phyloP scores from a whole-genome alignment of 92 coral and sea anemone genomes.

The Phymanthus crucifer region DNA sequence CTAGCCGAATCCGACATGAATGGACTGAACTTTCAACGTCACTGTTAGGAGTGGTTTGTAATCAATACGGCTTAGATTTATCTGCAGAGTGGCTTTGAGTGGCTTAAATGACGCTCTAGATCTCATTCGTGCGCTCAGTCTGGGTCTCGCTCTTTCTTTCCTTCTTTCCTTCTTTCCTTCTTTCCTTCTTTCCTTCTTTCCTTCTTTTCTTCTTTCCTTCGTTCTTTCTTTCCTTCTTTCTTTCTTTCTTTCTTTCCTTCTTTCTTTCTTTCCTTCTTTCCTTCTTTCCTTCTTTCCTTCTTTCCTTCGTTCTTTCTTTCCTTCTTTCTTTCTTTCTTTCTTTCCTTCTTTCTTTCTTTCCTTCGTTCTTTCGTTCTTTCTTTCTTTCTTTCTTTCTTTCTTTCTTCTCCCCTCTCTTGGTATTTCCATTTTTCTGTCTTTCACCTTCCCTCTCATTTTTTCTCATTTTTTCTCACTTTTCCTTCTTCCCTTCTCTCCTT shows the following conservation, averaged over 20 bases:
- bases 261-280: constrained; percentile 1
- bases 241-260: background rate
- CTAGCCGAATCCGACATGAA: too few species aligned
- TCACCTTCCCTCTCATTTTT: background rate
- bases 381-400: background rate
- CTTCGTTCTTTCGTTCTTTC: background rate
- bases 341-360: background rate
- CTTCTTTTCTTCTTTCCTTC: background rate
- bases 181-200: background rate
- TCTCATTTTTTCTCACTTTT: background rate
- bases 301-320: background rate
- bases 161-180: background rate
- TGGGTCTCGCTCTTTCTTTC: background rate
- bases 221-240: background rate
- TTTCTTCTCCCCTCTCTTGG: background rate
- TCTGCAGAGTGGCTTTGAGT: background rate
- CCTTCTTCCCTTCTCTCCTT: background rate
- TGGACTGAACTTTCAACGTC: too few species aligned
- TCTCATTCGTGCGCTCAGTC: background rate
- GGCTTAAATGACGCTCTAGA: background rate
- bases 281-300: background rate
- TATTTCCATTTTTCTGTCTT: too few species aligned
- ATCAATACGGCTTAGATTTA: background rate
- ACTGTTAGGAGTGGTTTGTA: background rate
- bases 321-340: constrained; percentile 3